Base-by-base conservation (phyloP, 2,888 invertebrate genomes). In the Odiellus spinosus region DNA sequence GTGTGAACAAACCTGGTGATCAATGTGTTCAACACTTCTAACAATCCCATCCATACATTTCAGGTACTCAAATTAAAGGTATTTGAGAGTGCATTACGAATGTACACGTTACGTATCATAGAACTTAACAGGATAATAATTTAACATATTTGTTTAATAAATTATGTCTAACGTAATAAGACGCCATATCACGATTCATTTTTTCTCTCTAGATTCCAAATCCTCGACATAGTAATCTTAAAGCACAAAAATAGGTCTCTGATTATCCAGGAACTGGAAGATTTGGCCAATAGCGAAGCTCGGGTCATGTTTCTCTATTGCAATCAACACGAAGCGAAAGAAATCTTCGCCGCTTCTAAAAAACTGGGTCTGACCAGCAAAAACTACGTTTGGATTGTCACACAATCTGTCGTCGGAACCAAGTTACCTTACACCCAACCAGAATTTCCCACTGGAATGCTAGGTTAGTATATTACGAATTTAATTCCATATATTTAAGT, bases 301-400 rank as follows among this genome's bases (percentile, higher is more conserved):
- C 75, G 91, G 14, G 90, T 93, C 15, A 83, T 93, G 80, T 73
- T 93, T 34, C 73, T 93, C 48, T 91, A 91, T 66, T 84, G 85
- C 58, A 88, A 87, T 20, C 74, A 80, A 48, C 82, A 84, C 61
- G 88, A 90, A 67, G 88, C 87, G 18, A 79, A 78, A 51, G 76
- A 77, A 60, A 88, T 90, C 56, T 71, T 91, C 58, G 72, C 75
- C 32, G 77, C 77, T 26, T 86, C 86, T 3, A 73, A 76, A 48
- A 77, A 79, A 58, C 57, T 66, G 11, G 80, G 82, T 56, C 76
- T 87, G 52, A 84, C 58, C 8, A 83, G 83, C 8, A 87, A 88
- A 67, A 88, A 88, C 66, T 91, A 90, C 67, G 85, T 93, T 10
- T 93, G 93, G 93, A 87, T 93, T 49, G 91, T 88, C 17, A 90